Conservation (phyloP, 2,797 vertebrate species). For the Neosilurus mollespiculum region DNA sequence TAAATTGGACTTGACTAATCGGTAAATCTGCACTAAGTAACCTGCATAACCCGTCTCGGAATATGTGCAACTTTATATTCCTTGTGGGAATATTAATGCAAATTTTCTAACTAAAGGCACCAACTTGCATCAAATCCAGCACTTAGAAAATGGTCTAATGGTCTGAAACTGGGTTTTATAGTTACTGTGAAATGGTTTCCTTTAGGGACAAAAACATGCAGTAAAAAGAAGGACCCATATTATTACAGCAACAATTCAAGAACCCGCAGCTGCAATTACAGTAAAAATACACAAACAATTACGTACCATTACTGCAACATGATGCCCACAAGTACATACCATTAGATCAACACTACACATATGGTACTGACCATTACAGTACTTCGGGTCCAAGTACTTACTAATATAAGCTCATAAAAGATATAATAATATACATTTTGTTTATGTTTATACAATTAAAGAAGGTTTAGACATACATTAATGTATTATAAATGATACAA, state of each 20-base stretch:
- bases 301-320: neutral
- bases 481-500: neutral
- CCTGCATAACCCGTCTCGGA: neutral
- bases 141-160: neutral
- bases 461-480: neutral
- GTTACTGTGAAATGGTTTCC: neutral
- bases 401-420: neutral
- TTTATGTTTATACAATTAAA: neutral
- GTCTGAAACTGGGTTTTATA: neutral
- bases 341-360: constrained; percentile 1
- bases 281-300: neutral
- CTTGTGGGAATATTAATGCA: neutral
- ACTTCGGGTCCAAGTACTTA: neutral
- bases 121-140: neutral
- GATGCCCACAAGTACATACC: neutral
- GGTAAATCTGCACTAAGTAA: neutral
- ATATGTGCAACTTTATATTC: neutral
- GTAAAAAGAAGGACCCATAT: neutral
- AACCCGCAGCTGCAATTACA: neutral
- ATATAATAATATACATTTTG: neutral
- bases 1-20: neutral
- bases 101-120: neutral
- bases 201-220: neutral
- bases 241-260: neutral
- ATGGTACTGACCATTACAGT: neutral